phyloP scores from a whole-genome alignment of 2,113 vertebrate genomes.

The Oreochromis spilurus region DNA sequence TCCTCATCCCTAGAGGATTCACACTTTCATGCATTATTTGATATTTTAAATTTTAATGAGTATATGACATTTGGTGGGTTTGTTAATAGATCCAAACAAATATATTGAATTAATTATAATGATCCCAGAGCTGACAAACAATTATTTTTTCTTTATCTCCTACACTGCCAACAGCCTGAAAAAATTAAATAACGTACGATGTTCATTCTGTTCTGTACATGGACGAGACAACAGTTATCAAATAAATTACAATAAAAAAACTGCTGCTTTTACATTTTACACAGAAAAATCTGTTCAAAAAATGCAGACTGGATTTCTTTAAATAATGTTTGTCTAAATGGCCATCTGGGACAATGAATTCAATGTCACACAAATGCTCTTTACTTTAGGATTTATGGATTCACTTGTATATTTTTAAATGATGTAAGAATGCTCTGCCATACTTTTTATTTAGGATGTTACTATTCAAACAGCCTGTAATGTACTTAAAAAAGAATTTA shows the following conservation, averaged over 20 bases:
- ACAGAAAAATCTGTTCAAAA: neutral
- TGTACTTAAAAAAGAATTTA: neutral
- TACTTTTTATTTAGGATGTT: neutral
- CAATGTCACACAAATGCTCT: neutral
- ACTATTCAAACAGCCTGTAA: neutral
- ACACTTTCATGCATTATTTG: neutral
- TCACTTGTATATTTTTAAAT: neutral
- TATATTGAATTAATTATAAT: neutral
- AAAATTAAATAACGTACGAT: neutral
- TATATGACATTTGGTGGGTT: neutral
- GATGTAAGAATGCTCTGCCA: neutral
- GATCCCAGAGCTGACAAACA: neutral
- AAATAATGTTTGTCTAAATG: neutral
- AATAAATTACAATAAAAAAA: neutral
- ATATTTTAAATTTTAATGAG: neutral
- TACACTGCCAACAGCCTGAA: neutral
- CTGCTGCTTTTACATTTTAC: neutral
- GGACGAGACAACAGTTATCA: accelerated
- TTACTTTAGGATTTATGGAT: neutral
- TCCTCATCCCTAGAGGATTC: neutral
- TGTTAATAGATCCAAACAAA: neutral
- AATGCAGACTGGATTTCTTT: neutral
- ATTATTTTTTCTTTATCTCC: neutral
- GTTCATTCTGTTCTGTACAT: neutral
- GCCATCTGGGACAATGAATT: neutral